Conservation (phyloP, 2,888 invertebrate species). For the Sminthurinus aureus region DNA sequence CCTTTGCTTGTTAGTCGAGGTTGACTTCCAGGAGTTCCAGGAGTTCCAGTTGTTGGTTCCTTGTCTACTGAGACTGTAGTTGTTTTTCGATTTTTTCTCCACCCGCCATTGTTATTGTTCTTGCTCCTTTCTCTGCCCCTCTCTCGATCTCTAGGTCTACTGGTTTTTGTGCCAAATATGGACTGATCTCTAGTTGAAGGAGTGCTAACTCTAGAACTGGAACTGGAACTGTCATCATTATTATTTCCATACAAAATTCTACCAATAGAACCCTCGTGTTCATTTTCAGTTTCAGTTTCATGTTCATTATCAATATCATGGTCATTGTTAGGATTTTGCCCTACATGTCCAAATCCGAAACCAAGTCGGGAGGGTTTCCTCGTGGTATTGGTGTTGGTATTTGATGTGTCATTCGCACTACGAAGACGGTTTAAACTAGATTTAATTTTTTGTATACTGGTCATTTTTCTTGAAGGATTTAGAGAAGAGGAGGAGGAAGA, state of each 20-base stretch:
- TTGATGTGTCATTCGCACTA: neutral
- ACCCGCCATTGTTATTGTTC: neutral
- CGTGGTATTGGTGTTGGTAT: neutral
- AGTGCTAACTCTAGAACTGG: neutral
- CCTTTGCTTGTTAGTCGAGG: neutral
- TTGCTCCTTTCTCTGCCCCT: neutral
- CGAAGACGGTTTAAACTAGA: slow-evolving; percentile 19
- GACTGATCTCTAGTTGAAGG: too few species aligned
- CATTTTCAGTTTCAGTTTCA: too few species aligned
- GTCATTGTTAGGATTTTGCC: neutral
- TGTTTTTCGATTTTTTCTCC: neutral
- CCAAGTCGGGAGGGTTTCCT: neutral
- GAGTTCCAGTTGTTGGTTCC: neutral
- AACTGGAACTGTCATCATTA: neutral
- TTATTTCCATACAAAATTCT: neutral
- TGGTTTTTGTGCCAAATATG: neutral
- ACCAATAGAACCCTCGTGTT: neutral
- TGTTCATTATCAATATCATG: neutral
- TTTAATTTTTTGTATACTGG: slow-evolving; percentile 56
- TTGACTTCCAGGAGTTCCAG: neutral
- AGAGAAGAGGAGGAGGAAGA: neutral
- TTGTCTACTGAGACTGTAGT: neutral
- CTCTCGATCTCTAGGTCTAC: neutral
- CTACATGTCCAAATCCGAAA: neutral
- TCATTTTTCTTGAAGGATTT: slow-evolving; percentile 40